A percentile compares a stretch with the other conserved stretches of the same genome.
Conservation (phyloP, 2,888 invertebrate species). For the Leptarthrus brevirostris region DNA sequence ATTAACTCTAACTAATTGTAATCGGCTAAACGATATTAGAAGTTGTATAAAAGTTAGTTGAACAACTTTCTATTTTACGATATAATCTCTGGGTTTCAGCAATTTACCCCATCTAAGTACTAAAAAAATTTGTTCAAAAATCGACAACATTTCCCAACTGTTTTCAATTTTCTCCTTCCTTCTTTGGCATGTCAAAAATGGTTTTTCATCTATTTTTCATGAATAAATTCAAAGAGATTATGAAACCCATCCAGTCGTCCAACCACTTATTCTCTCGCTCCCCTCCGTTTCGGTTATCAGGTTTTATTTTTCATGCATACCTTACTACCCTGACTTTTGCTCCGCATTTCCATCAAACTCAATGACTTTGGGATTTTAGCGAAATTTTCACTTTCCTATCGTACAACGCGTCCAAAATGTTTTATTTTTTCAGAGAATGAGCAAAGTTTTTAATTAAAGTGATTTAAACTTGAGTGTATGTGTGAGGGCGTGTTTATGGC, state of each 20-base stretch:
- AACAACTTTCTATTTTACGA: too few species aligned
- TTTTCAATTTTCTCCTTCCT: constrained; percentile 14
- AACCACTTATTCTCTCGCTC: background rate
- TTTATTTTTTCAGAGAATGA: constrained; percentile 61
- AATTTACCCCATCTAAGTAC: too few species aligned
- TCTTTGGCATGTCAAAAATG: constrained; percentile 14
- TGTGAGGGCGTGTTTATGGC: constrained; percentile 4
- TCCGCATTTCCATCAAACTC: background rate
- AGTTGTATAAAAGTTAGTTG: too few species aligned
- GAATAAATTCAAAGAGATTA: constrained; percentile 34
- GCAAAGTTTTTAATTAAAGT: constrained; percentile 68
- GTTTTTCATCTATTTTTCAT: constrained; percentile 29
- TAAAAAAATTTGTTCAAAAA: background rate
- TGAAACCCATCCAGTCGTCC: constrained; percentile 13
- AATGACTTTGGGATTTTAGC: constrained; percentile 1
- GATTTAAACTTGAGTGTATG: constrained; percentile 29
- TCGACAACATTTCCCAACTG: constrained; percentile 11
- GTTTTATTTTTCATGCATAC: background rate
- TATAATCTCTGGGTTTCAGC: too few species aligned
- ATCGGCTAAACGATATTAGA: too few species aligned
- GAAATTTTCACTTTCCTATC: constrained; percentile 23
- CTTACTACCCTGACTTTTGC: background rate
- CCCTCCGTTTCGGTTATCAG: background rate
- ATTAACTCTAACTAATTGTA: too few species aligned
- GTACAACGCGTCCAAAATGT: background rate